Evolutionary conservation across 2,113 vertebrate genomes (phyloP), one percentile per base, ranked within the genome.

Genomic region (Epinephelus lanceolatus): DNA sequence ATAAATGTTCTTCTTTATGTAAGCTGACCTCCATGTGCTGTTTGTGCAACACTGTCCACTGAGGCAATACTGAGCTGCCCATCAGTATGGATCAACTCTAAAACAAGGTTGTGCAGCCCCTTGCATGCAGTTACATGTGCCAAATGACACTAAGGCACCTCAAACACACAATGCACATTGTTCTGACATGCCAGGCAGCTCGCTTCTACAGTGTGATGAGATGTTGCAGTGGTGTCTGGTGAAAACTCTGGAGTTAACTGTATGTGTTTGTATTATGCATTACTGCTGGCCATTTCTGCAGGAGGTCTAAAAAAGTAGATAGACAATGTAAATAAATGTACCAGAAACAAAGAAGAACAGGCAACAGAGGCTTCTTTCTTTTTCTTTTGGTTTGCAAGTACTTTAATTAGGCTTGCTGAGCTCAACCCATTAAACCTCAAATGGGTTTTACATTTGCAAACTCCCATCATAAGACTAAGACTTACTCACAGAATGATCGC

Each of bases 251-350:
- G 2, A n/a, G 25, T 23, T 49, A 23, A 8, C 0, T 0, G 49
- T 21, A 25, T 8, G 45, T 56, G 25, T 80, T 67, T 49, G 30
- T 13, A 19, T 68, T 55, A 69, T 8, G 3, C 37, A 6, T 57
- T 59, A 47, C 59, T 83, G 33, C 33, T 42, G 86, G 71, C 45
- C 19, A 25, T 49, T 60, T 56, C 40, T 55, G 53, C 53, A 74
- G 79, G 71, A 86, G 73, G 59, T 77, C 72, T 67, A 68, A 53
- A 15, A 27, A 75, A 60, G 27, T 49, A 75, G 53, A 85, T 81
- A 9, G 70, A 76, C 67, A 65, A 17, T 1, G 8, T 7, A 73
- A 82, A 61, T 3, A 73, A 56, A 74, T 80, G 18, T 15, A 61
- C 2, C 10, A 18, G 1, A 11, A 57, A n/a, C 4, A 5, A 37